A percentile compares a stretch with the other conserved stretches of the same genome.
Evolutionary conservation across 2,113 vertebrate genomes (phyloP).

Genomic region (Pluvialis apricaria): DNA sequence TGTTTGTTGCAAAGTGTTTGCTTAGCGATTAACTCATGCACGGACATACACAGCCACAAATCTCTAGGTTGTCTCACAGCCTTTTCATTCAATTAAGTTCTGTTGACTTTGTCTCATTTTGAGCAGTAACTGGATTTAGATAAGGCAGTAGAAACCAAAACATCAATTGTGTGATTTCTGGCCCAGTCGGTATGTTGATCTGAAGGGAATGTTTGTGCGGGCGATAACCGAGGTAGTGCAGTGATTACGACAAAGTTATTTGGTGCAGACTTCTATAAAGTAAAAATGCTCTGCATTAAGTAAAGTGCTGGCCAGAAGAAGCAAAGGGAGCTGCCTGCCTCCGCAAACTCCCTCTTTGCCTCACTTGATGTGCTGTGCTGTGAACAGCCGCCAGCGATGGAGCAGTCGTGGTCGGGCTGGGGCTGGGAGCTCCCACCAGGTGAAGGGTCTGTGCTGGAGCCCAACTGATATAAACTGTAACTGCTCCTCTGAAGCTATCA

Average conservation of each 20-base stretch:
- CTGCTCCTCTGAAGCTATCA: not conserved
- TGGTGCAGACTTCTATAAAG: not conserved
- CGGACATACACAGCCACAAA: conserved; percentile 20
- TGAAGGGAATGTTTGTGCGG: conserved; percentile 44
- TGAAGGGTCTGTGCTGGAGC: not conserved
- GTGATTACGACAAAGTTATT: not conserved
- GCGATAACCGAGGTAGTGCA: not conserved
- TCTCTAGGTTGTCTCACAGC: conserved; percentile 43
- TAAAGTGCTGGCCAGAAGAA: not conserved
- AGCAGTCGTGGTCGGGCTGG: not conserved
- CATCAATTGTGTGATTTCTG: conserved; percentile 61
- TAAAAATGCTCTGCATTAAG: not conserved
- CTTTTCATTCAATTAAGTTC: conserved; percentile 59
- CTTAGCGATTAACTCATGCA: conserved; percentile 34
- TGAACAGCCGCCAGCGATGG: not conserved
- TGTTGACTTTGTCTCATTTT: conserved; percentile 67
- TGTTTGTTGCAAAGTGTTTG: not conserved
- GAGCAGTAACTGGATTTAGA: conserved; percentile 67
- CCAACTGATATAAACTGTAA: not conserved
- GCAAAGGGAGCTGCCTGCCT: not conserved
- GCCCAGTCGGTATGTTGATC: conserved; percentile 16
- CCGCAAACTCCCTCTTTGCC: not conserved
- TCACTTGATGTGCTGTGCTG: not conserved
- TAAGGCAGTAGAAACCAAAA: conserved; percentile 65
- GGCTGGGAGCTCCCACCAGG: not conserved